These are phyloP conservation scores for Brenthis ino DNA, from an alignment of 2,888 invertebrate genomes.

Conservation along the genomic window DNA sequence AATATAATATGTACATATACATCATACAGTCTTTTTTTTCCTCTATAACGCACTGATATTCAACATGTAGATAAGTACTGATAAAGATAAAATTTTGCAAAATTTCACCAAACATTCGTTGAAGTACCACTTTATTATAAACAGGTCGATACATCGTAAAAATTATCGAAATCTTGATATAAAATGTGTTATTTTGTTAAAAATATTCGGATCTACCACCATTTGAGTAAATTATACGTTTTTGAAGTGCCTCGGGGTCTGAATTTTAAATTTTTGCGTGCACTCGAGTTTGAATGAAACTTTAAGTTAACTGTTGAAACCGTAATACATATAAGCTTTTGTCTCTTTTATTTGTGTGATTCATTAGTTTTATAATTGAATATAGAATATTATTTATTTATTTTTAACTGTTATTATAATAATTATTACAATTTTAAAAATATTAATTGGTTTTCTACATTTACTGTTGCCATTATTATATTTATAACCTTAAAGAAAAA, in stretches of 20 bases:
- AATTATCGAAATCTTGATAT: constrained; percentile 23
- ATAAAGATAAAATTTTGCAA: constrained; percentile 11
- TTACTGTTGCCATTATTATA: no score
- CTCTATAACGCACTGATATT: background rate
- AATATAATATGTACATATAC: no score
- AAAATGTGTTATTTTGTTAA: constrained; percentile 26
- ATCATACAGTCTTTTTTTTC: no score
- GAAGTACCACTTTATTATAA: background rate
- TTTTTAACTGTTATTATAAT: no score
- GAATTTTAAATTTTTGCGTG: background rate
- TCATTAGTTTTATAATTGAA: no score
- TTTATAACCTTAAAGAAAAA: no score
- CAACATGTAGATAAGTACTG: constrained; percentile 3
- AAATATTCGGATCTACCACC: constrained; percentile 19
- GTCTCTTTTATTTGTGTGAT: no score
- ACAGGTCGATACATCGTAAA: constrained; percentile 11
- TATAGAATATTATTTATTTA: no score
- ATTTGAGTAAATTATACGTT: constrained; percentile 26
- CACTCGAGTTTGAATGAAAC: background rate
- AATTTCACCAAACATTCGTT: constrained; percentile 5
- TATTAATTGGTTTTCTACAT: no score
- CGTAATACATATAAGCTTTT: background rate
- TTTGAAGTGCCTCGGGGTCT: constrained; percentile 1
- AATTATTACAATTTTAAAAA: no score
- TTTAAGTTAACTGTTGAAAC: background rate